A percentile compares a stretch with the other conserved stretches of the same genome.
These are phyloP conservation scores for Notothenia rossii DNA, from an alignment of 2,113 vertebrate species.

Conservation along the genomic window DNA sequence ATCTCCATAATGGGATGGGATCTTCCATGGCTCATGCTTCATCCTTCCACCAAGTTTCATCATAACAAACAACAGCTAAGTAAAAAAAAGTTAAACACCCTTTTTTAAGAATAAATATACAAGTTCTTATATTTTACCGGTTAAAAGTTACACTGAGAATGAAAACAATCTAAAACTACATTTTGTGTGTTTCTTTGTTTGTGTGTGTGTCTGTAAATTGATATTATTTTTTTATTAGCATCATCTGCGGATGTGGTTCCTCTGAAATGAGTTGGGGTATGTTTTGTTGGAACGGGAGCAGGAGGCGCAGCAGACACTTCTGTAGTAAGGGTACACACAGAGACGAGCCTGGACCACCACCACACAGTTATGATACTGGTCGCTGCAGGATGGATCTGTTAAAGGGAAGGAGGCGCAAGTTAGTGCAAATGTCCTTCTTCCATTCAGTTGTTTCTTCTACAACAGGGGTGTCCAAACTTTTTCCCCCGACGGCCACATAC, in stretches of 20 bases:
- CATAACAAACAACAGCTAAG: too few species aligned
- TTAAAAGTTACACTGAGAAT: conserved; percentile 28
- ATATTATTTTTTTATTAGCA: neutral
- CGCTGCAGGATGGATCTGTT: conserved; percentile 83
- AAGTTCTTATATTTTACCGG: conserved; percentile 19
- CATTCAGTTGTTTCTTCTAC: too few species aligned
- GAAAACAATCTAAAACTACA: neutral
- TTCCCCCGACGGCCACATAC: too few species aligned
- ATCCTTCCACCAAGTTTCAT: too few species aligned
- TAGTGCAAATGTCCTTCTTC: neutral
- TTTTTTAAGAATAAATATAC: conserved; percentile 70
- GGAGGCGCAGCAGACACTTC: conserved; percentile 84
- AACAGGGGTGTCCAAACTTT: too few species aligned
- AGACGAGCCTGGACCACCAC: conserved; percentile 88
- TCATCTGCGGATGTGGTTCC: conserved; percentile 64
- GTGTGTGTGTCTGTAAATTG: neutral
- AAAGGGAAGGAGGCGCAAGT: neutral
- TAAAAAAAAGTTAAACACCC: neutral
- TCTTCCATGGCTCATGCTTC: too few species aligned
- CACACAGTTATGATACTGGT: conserved; percentile 85
- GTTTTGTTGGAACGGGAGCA: conserved; percentile 73
- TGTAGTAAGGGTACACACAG: conserved; percentile 90
- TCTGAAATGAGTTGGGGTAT: conserved; percentile 45
- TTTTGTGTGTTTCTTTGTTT: neutral
- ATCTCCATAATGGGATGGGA: too few species aligned